Conservation (phyloP, 1,140 invertebrate genomes). For the Akabosia matsudoensis region DNA sequence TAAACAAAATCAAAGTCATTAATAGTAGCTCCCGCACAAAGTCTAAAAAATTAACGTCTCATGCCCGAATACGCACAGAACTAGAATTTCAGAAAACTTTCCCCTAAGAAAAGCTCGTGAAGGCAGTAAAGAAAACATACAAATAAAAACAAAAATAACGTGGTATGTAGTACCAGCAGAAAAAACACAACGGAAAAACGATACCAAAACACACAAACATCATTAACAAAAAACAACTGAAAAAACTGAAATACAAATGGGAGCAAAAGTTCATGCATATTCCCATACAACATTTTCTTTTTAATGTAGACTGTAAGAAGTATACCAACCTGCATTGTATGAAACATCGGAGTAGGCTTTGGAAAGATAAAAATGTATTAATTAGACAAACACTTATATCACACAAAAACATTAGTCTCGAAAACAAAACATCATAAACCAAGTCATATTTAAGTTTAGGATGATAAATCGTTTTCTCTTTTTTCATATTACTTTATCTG, state of each 20-base stretch:
- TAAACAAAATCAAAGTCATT: conserved; percentile 43
- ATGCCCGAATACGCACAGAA: no score
- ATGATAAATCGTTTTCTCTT: background rate
- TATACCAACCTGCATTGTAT: conserved; percentile 38
- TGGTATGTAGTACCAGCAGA: background rate
- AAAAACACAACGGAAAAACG: background rate
- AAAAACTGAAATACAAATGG: no score
- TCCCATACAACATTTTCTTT: no score
- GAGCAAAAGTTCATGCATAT: no score
- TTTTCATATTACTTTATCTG: background rate
- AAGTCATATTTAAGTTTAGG: background rate
- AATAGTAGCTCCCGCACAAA: no score
- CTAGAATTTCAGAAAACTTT: background rate
- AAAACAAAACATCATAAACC: conserved; percentile 24
- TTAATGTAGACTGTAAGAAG: no score
- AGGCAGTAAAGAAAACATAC: background rate
- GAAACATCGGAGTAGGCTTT: conserved; percentile 32
- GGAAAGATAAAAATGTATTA: background rate
- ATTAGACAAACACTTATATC: background rate
- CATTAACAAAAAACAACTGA: no score
- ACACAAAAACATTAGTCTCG: background rate
- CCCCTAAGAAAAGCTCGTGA: background rate
- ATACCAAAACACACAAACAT: no score
- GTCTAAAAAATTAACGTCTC: no score
- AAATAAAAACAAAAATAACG: background rate